Conservation (phyloP, 2,113 vertebrate species). For the Phalacrocorax pelagicus region DNA sequence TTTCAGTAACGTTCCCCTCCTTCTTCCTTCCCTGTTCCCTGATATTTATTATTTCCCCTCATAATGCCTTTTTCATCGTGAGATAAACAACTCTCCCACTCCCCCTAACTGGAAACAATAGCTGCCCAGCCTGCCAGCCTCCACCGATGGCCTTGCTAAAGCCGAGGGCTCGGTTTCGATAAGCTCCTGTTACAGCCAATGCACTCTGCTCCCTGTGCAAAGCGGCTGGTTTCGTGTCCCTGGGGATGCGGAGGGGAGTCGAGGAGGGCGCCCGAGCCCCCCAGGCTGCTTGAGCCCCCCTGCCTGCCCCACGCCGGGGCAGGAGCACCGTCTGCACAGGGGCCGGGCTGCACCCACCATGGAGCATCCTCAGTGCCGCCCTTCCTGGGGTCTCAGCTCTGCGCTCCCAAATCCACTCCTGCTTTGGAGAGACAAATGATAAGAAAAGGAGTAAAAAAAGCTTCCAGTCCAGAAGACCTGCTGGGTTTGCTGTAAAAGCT, state of each 20-base stretch:
- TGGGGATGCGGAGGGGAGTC: not conserved
- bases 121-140: not conserved
- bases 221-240: not conserved
- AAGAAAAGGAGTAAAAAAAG: not conserved
- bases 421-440: not conserved
- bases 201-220: not conserved
- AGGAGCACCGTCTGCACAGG: not conserved
- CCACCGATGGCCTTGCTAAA: not conserved
- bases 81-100: not conserved
- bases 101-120: not conserved
- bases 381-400: not conserved
- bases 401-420: not conserved
- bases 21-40: not conserved
- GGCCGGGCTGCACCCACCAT: fast-evolving
- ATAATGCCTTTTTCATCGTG: not conserved
- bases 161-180: not conserved
- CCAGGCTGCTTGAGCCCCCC: not conserved
- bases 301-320: not conserved
- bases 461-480: not conserved
- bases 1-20: not conserved
- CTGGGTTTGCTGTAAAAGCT: not conserved
- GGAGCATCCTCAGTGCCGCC: not conserved
- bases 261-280: not conserved
- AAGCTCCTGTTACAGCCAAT: not conserved
- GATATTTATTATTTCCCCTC: not conserved